Percentiles rank a stretch among this genome's conserved stretches.
phyloP scores from a whole-genome alignment of 2,797 vertebrate genomes.

The Miichthys miiuy region DNA sequence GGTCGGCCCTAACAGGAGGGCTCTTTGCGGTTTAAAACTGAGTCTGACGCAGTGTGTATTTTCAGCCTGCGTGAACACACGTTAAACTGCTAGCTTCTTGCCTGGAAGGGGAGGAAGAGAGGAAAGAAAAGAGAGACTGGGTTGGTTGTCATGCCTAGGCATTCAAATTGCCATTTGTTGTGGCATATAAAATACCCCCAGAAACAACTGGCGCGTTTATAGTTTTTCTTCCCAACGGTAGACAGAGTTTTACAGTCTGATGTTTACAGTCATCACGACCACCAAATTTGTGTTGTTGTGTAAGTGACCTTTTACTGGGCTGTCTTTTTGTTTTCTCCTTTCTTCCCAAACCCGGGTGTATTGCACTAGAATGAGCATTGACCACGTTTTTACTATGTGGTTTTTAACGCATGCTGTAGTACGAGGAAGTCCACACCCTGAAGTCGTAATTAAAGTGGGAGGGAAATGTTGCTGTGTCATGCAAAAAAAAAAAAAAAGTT shows the following conservation, averaged over 20 bases:
- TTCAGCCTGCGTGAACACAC: slow-evolving; percentile 63
- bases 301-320: slow-evolving; percentile 59
- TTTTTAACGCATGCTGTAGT: slow-evolving; percentile 35
- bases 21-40: slow-evolving; percentile 64
- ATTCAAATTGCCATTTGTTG: slow-evolving; percentile 75
- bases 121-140: slow-evolving; percentile 48
- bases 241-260: slow-evolving; percentile 58
- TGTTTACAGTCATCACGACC: slow-evolving; percentile 64
- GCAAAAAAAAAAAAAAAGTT: slow-evolving; percentile 35
- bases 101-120: slow-evolving; percentile 57
- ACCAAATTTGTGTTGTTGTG: slow-evolving; percentile 70
- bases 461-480: slow-evolving; percentile 27
- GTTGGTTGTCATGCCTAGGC: slow-evolving; percentile 65
- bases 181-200: slow-evolving; percentile 68
- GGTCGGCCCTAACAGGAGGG: slow-evolving; percentile 63
- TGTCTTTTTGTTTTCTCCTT: slow-evolving; percentile 7
- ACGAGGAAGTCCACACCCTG: slow-evolving; percentile 40
- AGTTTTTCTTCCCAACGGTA: slow-evolving; percentile 65
- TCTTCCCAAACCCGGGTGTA: slow-evolving; percentile 1
- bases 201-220: slow-evolving; percentile 75
- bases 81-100: slow-evolving; percentile 53
- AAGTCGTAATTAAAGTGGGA: slow-evolving; percentile 46
- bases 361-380: slow-evolving; percentile 54
- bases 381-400: slow-evolving; percentile 57
- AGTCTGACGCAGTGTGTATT: slow-evolving; percentile 61